These are phyloP conservation scores for Chascanopsetta lugubris DNA, from an alignment of 2,113 vertebrate species.

Conservation along the genomic window DNA sequence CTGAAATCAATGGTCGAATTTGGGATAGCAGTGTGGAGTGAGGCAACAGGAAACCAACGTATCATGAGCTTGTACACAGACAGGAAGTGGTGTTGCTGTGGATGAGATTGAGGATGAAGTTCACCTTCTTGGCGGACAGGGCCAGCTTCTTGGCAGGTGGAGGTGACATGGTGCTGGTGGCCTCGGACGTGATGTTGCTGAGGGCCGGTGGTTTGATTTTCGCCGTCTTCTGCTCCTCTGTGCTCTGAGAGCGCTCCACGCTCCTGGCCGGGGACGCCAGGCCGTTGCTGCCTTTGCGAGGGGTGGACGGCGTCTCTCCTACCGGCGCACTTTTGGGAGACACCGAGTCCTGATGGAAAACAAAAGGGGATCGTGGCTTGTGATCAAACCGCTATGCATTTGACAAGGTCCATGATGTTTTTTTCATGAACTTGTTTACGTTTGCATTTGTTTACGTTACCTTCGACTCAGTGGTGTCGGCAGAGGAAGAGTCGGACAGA, in stretches of 20 bases:
- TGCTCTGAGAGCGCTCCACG: constrained; percentile 50
- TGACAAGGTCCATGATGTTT: too few relatives aligned
- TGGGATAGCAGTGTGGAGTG: constrained; percentile 44
- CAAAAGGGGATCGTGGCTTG: background rate
- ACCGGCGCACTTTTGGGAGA: constrained; percentile 73
- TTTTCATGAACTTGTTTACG: too few relatives aligned
- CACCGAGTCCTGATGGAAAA: constrained; percentile 60
- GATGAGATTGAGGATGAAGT: constrained; percentile 37
- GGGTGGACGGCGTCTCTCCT: constrained; percentile 67
- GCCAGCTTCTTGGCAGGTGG: constrained; percentile 89
- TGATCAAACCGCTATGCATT: background rate
- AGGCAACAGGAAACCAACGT: constrained; percentile 47
- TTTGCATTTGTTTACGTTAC: constrained; percentile 47
- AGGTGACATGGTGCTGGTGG: constrained; percentile 81
- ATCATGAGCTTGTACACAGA: constrained; percentile 34
- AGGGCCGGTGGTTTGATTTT: constrained; percentile 77
- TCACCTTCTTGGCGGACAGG: constrained; percentile 92
- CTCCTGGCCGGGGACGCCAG: constrained; percentile 75
- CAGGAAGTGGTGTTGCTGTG: constrained; percentile 26
- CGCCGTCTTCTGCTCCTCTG: constrained; percentile 64
- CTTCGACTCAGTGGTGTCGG: constrained; percentile 78
- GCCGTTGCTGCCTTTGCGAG: constrained; percentile 53
- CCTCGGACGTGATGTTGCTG: constrained; percentile 67
- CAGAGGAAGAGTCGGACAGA: constrained; percentile 70
- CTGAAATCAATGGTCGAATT: constrained; percentile 40